phyloP scores from a whole-genome alignment of 2,113 vertebrate species.

The Engraulis encrasicolus region DNA sequence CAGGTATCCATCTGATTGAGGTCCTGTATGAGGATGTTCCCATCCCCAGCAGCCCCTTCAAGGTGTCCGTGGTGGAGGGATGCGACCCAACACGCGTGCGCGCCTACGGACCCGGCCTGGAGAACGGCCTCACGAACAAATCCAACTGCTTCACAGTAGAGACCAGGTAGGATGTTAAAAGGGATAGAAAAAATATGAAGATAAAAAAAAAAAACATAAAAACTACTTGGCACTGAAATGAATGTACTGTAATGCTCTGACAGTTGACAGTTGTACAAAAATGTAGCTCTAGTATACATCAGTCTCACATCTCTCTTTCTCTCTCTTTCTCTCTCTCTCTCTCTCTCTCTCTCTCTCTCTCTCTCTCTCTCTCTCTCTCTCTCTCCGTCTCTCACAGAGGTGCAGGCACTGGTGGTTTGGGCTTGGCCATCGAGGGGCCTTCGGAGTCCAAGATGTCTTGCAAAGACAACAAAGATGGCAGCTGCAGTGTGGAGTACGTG shows the following conservation, averaged over 20 bases:
- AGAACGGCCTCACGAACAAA: conserved; percentile 89
- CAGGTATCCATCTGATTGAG: conserved; percentile 90
- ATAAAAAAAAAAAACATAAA: too few relatives aligned
- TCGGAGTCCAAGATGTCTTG: conserved; percentile 98
- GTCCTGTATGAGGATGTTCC: conserved; percentile 85
- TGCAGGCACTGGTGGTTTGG: conserved; percentile 90
- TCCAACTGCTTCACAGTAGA: conserved; percentile 93
- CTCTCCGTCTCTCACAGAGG: conserved; percentile 84
- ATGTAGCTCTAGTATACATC: not conserved
- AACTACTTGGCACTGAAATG: too few relatives aligned
- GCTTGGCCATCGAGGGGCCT: conserved; percentile 91
- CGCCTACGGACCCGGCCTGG: conserved; percentile 89
- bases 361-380: conserved; percentile 10
- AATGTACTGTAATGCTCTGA: not conserved
- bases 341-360: not conserved
- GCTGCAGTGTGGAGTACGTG: conserved; percentile 93
- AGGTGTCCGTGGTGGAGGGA: conserved; percentile 88
- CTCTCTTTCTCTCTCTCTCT: not conserved
- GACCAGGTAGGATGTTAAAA: conserved; percentile 72
- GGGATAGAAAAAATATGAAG: not conserved
- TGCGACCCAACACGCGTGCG: conserved; percentile 89
- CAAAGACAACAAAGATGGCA: conserved; percentile 96
- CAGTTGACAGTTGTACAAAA: not conserved
- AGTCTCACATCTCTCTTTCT: not conserved
- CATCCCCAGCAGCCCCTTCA: conserved; percentile 91